Base-by-base conservation (phyloP, 2,113 vertebrate species). In the Scophthalmus maximus region DNA sequence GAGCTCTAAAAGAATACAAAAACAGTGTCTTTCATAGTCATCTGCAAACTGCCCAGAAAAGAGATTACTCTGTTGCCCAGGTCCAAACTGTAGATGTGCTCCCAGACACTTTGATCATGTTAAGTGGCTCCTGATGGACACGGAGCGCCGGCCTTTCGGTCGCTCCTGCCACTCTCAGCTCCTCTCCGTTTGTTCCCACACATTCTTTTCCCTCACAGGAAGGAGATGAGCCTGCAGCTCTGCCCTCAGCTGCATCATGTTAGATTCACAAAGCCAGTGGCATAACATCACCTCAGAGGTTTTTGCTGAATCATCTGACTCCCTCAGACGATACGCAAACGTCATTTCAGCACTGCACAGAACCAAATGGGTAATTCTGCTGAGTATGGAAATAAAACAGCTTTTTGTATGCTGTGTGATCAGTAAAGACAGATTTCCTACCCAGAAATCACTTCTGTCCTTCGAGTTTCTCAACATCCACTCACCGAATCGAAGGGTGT, bases 261-360 rank as follows among this genome's bases (percentile, higher is more conserved):
- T 66, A 47, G 32, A 78, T 69, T 64, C 72, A 68, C 42, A 36
- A 50, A 26, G 34, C 29, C 53, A 30, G 59, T 25, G 0, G 44
- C 17, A 6, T 26, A 44, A 73, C 42, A 61, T 18, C 29, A 8
- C 38, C 76, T 44, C 51, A 38, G 32, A 29, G 50, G 26, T 34
- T 73, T 62, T 11, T 79, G 74, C 79, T 69, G 83, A 84, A 71
- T 85, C 82, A 82, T 53, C 71, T 1, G 17, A 50, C 29, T 3
- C 60, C 68, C 71, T 77, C 84, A 72, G 32, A 29, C 59, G 20
- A 59, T 27, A 51, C 12, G 10, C n/a, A 36, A 17, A 25, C 5
- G 20, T n/a, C 18, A 4, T 17, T 55, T 63, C 32, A 5, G 11
- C 5, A 3, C 34, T 18, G 46, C 42, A 5, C 3, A 9, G 22